Evolutionary conservation across 2,113 vertebrate genomes (phyloP).

Genomic region (Strix uralensis): DNA sequence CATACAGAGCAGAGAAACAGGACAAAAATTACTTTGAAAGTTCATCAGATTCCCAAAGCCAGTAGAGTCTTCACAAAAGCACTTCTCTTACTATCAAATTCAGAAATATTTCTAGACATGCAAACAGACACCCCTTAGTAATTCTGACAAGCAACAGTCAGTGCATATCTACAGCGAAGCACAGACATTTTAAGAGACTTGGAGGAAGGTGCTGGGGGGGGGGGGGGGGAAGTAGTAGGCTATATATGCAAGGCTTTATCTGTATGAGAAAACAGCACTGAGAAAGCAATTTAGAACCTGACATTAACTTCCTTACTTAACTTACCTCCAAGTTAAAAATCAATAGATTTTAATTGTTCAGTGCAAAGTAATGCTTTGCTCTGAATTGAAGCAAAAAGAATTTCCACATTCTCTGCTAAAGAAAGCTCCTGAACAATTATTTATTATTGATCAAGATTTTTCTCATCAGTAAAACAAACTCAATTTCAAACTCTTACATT

Average conservation of each 20-base stretch:
- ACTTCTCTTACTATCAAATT: neutral
- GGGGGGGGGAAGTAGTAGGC: neutral
- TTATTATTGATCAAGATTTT: neutral
- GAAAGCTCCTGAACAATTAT: neutral
- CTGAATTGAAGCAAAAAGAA: neutral
- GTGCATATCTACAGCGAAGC: neutral
- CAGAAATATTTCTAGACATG: neutral
- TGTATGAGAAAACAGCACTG: neutral
- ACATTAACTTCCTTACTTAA: conserved; percentile 5
- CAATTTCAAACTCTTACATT: neutral
- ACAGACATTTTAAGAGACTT: neutral
- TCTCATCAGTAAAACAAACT: neutral
- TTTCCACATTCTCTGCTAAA: neutral
- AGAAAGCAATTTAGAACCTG: neutral
- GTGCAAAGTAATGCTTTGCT: neutral
- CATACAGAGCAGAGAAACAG: neutral
- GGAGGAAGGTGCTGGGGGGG: neutral
- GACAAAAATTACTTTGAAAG: neutral
- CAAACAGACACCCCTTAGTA: neutral
- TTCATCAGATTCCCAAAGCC: neutral
- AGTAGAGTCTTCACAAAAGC: neutral
- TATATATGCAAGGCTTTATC: neutral
- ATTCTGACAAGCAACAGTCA: neutral
- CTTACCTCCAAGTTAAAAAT: neutral
- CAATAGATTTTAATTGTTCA: conserved; percentile 33